These are phyloP conservation scores for Pocillopora verrucosa DNA, from an alignment of 64 coral and sea anemone genomes.

Conservation along the genomic window DNA sequence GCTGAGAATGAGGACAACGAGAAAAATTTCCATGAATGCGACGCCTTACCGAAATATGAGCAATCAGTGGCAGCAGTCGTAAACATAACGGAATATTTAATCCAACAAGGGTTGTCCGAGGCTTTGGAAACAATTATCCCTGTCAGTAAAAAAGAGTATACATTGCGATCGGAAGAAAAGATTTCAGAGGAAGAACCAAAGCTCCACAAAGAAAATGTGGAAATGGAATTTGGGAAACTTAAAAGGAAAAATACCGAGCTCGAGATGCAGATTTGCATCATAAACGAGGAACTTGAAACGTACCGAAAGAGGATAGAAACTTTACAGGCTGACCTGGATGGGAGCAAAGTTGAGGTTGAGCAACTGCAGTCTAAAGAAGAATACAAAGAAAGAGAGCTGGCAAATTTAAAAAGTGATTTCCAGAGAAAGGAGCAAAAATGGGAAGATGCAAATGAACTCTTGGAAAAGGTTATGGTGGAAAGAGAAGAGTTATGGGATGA, in stretches of 20 bases:
- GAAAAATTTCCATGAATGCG: too few species aligned
- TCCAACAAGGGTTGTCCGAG: too few species aligned
- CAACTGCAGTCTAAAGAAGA: neutral
- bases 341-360: neutral
- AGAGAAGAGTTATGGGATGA: neutral
- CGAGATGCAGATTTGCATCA: neutral
- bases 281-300: neutral
- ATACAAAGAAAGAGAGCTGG: constrained; percentile 17
- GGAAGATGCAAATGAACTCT: neutral
- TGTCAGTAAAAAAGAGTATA: too few species aligned
- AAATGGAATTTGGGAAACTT: neutral
- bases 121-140: too few species aligned
- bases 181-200: too few species aligned
- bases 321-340: neutral
- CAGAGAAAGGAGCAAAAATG: neutral
- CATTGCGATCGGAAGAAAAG: too few species aligned
- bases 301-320: neutral
- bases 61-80: too few species aligned
- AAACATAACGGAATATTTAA: too few species aligned
- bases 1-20: neutral
- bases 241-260: neutral
- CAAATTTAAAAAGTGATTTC: constrained; percentile 10
- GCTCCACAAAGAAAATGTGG: neutral
- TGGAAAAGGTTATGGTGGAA: neutral
- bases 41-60: too few species aligned